A percentile compares a stretch with the other conserved stretches of the same genome.
phyloP scores from a whole-genome alignment of 2,797 vertebrate genomes.

The Limosa lapponica region DNA sequence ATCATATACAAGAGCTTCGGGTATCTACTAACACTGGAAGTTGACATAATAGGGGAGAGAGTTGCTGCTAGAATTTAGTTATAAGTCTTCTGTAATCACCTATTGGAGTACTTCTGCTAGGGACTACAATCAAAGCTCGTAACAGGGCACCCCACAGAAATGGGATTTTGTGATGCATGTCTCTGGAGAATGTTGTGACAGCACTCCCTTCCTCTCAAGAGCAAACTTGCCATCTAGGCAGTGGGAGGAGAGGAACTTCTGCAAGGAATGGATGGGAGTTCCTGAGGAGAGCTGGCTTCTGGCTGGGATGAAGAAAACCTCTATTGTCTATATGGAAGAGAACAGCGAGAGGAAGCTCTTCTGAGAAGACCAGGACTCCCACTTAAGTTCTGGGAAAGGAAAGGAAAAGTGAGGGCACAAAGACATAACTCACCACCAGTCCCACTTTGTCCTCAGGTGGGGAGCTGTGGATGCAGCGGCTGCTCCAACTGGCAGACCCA shows the following conservation, averaged over 20 bases:
- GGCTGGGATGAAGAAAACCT: neutral
- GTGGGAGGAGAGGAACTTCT: neutral
- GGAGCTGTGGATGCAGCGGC: constrained; percentile 74
- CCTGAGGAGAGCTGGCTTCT: neutral
- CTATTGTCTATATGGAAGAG: neutral
- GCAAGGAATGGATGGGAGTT: neutral
- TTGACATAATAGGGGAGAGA: neutral
- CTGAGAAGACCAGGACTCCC: neutral
- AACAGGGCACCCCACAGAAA: neutral
- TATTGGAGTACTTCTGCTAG: neutral
- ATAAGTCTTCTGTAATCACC: neutral
- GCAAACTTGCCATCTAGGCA: neutral
- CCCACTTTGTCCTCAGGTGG: constrained; percentile 81
- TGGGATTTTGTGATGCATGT: neutral
- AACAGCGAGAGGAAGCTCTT: neutral
- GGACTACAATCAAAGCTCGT: neutral
- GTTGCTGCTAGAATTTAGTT: neutral
- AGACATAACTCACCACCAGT: constrained; percentile 76
- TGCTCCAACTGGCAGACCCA: neutral
- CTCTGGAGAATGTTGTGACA: neutral
- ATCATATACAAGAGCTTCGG: neutral
- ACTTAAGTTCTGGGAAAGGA: neutral
- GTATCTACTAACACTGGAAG: neutral
- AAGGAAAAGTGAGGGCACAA: neutral
- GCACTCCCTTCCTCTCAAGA: neutral